Percentiles rank a stretch among this genome's conserved stretches.
phyloP scores from a whole-genome alignment of 2,113 vertebrate genomes.

The Arvicanthis niloticus region DNA sequence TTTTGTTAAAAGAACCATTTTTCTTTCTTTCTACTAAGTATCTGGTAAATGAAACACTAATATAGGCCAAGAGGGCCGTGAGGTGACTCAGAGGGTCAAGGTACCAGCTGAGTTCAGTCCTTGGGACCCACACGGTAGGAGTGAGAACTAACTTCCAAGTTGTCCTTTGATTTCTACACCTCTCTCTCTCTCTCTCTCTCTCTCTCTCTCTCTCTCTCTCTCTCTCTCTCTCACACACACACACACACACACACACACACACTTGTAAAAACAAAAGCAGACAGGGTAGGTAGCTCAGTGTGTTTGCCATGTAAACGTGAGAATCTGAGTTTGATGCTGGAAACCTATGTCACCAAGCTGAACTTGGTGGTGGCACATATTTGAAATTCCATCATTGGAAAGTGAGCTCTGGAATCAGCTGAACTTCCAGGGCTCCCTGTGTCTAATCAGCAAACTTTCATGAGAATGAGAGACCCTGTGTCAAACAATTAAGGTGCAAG shows the following conservation, averaged over 20 bases:
- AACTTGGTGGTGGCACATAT: not conserved
- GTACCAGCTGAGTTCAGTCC: no score
- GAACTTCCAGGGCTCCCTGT: not conserved
- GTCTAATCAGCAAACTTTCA: not conserved
- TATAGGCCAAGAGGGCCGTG: not conserved
- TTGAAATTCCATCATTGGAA: not conserved
- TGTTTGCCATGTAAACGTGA: not conserved
- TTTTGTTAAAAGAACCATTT: not conserved
- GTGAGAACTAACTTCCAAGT: not conserved
- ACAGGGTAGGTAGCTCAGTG: not conserved
- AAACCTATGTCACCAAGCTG: not conserved
- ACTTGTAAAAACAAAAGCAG: not conserved
- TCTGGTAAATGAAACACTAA: constrained; percentile 36
- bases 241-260: not conserved
- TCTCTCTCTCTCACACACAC: no score
- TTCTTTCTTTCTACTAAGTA: not conserved
- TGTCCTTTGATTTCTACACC: not conserved
- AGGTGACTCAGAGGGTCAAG: not conserved
- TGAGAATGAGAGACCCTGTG: not conserved
- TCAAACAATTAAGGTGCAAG: not conserved
- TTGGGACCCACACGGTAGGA: not conserved
- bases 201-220: no score
- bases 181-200: no score
- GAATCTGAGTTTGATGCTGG: not conserved
- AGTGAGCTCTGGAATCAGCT: no score